A percentile compares a stretch with the other conserved stretches of the same genome.
Evolutionary conservation across 2,888 invertebrate genomes (phyloP).

Genomic region (Philaethria dido): DNA sequence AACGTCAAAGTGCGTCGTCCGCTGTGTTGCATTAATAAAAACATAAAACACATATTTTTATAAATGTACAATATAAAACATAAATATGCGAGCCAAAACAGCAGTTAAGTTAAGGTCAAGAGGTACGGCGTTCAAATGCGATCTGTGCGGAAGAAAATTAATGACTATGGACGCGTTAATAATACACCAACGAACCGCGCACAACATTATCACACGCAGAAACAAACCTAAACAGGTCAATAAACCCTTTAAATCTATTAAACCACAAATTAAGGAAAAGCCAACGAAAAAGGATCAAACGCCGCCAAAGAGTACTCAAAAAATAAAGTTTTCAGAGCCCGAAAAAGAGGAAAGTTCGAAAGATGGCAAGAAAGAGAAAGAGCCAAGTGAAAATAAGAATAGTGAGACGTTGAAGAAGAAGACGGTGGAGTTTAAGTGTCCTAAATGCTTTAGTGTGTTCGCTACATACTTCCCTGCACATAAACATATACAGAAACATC

Average conservation of each 20-base stretch:
- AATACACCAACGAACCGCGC: constrained; percentile 54
- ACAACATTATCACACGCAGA: constrained; percentile 45
- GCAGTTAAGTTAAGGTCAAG: constrained; percentile 54
- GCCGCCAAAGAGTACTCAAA: constrained; percentile 9
- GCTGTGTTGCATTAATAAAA: constrained; percentile 28
- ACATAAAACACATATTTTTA: constrained; percentile 26
- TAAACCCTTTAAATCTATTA: constrained; percentile 38
- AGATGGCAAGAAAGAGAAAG: neutral
- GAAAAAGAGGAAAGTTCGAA: neutral
- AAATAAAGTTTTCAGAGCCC: constrained; percentile 16
- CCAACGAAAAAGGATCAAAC: constrained; percentile 15
- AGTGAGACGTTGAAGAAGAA: constrained; percentile 24
- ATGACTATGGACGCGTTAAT: constrained; percentile 53
- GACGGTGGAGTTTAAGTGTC: constrained; percentile 62
- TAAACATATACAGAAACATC: constrained; percentile 65
- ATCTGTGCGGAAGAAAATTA: constrained; percentile 58
- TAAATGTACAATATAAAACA: constrained; percentile 41
- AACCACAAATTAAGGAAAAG: constrained; percentile 36
- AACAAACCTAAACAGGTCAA: constrained; percentile 35
- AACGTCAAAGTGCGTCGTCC: constrained; percentile 50
- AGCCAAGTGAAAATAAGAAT: neutral
- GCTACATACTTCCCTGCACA: constrained; percentile 57
- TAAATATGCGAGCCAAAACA: constrained; percentile 62
- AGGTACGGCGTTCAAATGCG: constrained; percentile 55
- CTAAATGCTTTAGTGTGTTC: constrained; percentile 57